These are phyloP conservation scores for Drosophila melanica DNA, from an alignment of 1,140 invertebrate genomes.

Conservation along the genomic window DNA sequence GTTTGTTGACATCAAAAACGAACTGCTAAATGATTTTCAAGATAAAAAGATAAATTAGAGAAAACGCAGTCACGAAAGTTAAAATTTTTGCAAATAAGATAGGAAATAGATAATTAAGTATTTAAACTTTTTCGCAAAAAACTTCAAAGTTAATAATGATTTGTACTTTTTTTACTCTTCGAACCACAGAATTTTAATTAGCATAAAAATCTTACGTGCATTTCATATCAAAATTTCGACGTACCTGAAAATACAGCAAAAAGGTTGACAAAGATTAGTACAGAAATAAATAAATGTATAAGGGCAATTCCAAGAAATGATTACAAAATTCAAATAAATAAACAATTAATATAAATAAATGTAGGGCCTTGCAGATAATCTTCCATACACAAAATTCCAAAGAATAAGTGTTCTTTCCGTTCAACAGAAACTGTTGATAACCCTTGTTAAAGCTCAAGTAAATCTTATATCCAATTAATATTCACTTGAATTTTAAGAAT, in stretches of 20 bases:
- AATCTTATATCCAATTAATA: neutral
- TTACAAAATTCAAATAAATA: neutral
- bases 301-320: neutral
- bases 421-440: neutral
- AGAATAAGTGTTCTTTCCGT: neutral
- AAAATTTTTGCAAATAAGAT: neutral
- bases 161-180: neutral
- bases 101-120: neutral
- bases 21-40: neutral
- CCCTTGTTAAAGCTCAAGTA: neutral
- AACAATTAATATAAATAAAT: neutral
- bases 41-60: neutral
- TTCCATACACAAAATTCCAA: neutral
- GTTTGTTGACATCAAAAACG: neutral
- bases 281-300: neutral
- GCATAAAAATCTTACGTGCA: neutral
- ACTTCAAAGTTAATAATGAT: neutral
- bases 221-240: neutral
- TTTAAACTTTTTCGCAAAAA: neutral
- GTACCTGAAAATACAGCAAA: slow-evolving; percentile 46
- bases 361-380: neutral
- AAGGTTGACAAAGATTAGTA: neutral
- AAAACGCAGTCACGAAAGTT: neutral
- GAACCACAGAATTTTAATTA: too few relatives aligned
- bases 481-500: neutral